phyloP scores from a whole-genome alignment of 2,888 invertebrate species.

The Microctonus aethiopoides region DNA sequence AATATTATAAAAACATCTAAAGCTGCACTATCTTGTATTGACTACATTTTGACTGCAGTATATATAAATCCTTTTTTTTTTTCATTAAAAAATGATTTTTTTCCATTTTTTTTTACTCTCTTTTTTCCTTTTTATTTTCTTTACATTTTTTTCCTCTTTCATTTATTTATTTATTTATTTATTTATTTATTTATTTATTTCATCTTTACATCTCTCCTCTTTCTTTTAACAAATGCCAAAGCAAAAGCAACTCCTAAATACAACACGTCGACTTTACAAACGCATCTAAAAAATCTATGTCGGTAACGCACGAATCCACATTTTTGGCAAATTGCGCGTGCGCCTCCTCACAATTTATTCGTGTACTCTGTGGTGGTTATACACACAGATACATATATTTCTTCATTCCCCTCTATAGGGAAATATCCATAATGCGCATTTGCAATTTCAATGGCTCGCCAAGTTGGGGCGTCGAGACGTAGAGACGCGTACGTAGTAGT shows the following conservation, averaged over 20 bases:
- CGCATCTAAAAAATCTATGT: constrained; percentile 19
- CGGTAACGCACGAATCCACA: constrained; percentile 27
- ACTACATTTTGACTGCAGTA: neutral
- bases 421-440: constrained; percentile 68
- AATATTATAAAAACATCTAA: neutral
- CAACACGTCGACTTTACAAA: constrained; percentile 4
- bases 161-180: no score
- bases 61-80: neutral
- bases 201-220: neutral
- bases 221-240: neutral
- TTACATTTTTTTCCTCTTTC: neutral
- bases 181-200: neutral
- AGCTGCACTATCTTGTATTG: neutral
- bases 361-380: constrained; percentile 36
- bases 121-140: neutral
- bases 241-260: neutral
- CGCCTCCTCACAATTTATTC: constrained; percentile 29
- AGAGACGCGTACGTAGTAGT: constrained; percentile 32
- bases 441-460: constrained; percentile 66
- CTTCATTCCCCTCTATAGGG: constrained; percentile 61
- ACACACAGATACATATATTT: constrained; percentile 42
- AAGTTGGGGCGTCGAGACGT: constrained; percentile 53
- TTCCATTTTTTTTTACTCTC: neutral
- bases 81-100: neutral
- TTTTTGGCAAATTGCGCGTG: constrained; percentile 39